phyloP scores from a whole-genome alignment of 2,113 vertebrate genomes.

The Antechinus flavipes region DNA sequence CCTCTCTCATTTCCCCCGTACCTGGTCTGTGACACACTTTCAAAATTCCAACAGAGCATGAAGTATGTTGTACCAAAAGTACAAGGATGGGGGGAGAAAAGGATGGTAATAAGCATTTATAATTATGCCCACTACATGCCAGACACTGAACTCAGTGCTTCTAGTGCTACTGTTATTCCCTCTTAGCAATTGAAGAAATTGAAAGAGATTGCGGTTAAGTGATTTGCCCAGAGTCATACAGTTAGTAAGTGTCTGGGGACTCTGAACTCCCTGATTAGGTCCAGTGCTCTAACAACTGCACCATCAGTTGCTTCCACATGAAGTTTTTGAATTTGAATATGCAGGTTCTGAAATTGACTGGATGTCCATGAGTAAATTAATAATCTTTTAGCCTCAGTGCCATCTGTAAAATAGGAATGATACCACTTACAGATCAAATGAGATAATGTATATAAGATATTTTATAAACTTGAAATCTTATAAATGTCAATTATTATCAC shows the following conservation, averaged over 20 bases:
- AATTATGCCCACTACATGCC: neutral
- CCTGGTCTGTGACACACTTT: neutral
- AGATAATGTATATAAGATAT: neutral
- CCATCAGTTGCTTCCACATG: neutral
- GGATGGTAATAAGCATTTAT: neutral
- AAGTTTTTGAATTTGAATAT: neutral
- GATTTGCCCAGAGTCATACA: neutral
- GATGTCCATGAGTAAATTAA: neutral
- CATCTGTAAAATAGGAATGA: neutral
- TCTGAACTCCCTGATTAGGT: neutral
- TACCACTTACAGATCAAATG: neutral
- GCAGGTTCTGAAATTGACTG: neutral
- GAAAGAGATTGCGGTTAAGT: neutral
- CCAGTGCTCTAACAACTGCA: neutral
- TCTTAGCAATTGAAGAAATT: neutral
- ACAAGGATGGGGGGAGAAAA: neutral
- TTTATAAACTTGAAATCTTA: neutral
- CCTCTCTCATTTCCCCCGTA: neutral
- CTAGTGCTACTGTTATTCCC: neutral
- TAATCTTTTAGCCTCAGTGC: neutral
- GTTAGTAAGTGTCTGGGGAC: neutral
- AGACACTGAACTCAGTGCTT: neutral
- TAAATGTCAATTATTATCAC: neutral
- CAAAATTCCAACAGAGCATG: constrained; percentile 13
- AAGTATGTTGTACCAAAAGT: constrained; percentile 2